Conservation (phyloP, 2,113 vertebrate genomes). For the Zeus faber region DNA sequence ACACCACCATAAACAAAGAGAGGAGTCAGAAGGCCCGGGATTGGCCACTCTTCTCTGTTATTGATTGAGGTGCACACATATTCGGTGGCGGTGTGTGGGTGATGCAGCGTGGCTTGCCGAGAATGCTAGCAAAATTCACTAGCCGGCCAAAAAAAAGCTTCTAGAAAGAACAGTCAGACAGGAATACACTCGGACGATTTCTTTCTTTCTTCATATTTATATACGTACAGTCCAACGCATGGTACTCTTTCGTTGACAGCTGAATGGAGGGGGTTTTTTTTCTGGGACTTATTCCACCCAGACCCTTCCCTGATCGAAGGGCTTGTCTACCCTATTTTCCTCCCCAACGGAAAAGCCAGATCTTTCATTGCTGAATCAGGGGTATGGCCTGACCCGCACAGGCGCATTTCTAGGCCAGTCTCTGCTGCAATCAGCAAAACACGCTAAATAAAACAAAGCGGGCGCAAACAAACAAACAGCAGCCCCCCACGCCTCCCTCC, state of each 20-base stretch:
- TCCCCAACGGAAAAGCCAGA: slow-evolving; percentile 31
- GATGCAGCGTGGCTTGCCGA: slow-evolving; percentile 43
- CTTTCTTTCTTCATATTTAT: slow-evolving; percentile 5
- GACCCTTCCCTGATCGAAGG: slow-evolving; percentile 25
- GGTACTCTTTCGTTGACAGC: slow-evolving; percentile 11
- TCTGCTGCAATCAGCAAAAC: slow-evolving; percentile 66
- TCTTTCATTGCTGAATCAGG: slow-evolving; percentile 62
- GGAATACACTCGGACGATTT: too few species aligned
- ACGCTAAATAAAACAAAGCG: slow-evolving; percentile 56
- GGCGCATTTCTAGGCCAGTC: slow-evolving; percentile 60
- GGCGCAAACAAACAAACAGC: slow-evolving; percentile 55
- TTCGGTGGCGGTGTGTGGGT: slow-evolving; percentile 62
- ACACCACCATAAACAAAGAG: slow-evolving; percentile 67
- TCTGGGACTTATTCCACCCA: slow-evolving; percentile 2
- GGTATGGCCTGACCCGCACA: slow-evolving; percentile 39
- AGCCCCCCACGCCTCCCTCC: slow-evolving; percentile 37
- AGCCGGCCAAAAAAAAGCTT: too few species aligned
- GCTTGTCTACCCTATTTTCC: slow-evolving; percentile 17
- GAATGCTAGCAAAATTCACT: slow-evolving; percentile 28
- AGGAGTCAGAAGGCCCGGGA: slow-evolving; percentile 65
- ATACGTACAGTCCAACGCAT: neutral
- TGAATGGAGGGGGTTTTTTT: slow-evolving; percentile 4
- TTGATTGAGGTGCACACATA: slow-evolving; percentile 61
- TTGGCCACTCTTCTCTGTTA: slow-evolving; percentile 53
- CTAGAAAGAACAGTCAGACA: too few species aligned